Evolutionary conservation across 2,113 vertebrate genomes (phyloP), one percentile per base, ranked within the genome.

Genomic region (Tachysurus vachellii): DNA sequence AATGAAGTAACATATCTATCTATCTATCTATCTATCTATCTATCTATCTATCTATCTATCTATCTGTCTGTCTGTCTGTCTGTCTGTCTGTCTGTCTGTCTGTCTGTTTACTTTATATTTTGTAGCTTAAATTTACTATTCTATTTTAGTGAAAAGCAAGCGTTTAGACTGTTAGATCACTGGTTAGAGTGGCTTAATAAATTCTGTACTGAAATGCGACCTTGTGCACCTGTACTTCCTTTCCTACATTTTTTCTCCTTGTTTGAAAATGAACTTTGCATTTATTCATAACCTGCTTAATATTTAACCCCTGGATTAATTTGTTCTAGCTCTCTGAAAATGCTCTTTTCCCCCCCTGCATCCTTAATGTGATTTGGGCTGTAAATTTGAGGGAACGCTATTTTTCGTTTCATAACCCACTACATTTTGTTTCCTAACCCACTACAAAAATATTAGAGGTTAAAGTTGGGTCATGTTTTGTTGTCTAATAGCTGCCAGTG

Each of bases 231-330:
- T 28, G n/a, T 16, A 28, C n/a, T 1, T 4, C 13, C 26, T 50
- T 50, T 26, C 42, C 5, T 0, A 17, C 1, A 14, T 26, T 50
- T 26, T n/a, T 1, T 4, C 42, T 14, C 21, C 26, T 44, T 44
- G 31, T 73, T 73, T 44, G 42, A 12, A 50, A 50, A 75, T 50
- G 42, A 23, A 47, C 44, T 54, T 56, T 79, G 26, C 23, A 54
- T 54, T 79, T 28, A 79, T 79, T 54, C 50, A 28, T 79, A 19
- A 56, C n/a, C 13, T 17, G 44, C 23, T n/a, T 76, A 76, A 76
- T 53, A n/a, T 79, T 79, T 79, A 79, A 79, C 75, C 75, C 75
- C 14, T n/a, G 50, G 75, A 79, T 54, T 54, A 14, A 79, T 56
- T 31, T 14, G 5, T n/a, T 28, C 50, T 10, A 54, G 47, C 26